Percentiles rank a stretch among this genome's conserved stretches.
phyloP scores from a whole-genome alignment of 2,888 invertebrate species.

The Griposia aprilina region DNA sequence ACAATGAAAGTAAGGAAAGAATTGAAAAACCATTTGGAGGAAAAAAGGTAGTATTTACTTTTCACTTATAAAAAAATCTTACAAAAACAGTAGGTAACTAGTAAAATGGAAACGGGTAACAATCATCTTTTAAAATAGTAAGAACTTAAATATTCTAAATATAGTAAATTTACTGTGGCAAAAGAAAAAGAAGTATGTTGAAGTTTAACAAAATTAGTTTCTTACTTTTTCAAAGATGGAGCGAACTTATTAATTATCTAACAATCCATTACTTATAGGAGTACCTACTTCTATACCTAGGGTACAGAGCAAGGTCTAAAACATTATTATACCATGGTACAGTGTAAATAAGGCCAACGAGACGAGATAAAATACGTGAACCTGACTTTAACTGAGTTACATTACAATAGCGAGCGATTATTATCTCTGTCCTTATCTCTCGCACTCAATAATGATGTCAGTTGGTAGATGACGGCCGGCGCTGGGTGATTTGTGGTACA shows the following conservation, averaged over 20 bases:
- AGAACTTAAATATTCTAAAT: background rate
- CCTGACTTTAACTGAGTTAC: too few species aligned
- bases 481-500: too few species aligned
- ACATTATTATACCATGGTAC: too few species aligned
- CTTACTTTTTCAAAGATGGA: background rate
- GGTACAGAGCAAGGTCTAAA: too few species aligned
- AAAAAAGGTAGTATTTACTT: background rate
- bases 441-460: too few species aligned
- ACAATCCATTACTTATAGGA: background rate
- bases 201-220: background rate
- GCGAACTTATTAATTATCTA: background rate
- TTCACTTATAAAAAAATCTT: background rate
- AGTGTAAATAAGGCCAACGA: background rate
- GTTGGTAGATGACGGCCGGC: too few species aligned
- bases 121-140: background rate
- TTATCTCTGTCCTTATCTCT: too few species aligned
- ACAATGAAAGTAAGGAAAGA: background rate
- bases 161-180: too few species aligned
- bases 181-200: background rate
- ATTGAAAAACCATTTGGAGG: background rate
- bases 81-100: too few species aligned
- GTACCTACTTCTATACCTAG: too few species aligned
- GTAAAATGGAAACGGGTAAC: background rate
- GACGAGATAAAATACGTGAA: too few species aligned
- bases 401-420: too few species aligned